Evolutionary conservation across 2,797 vertebrate species (phyloP).

Genomic region (Chloroceryle inda): DNA sequence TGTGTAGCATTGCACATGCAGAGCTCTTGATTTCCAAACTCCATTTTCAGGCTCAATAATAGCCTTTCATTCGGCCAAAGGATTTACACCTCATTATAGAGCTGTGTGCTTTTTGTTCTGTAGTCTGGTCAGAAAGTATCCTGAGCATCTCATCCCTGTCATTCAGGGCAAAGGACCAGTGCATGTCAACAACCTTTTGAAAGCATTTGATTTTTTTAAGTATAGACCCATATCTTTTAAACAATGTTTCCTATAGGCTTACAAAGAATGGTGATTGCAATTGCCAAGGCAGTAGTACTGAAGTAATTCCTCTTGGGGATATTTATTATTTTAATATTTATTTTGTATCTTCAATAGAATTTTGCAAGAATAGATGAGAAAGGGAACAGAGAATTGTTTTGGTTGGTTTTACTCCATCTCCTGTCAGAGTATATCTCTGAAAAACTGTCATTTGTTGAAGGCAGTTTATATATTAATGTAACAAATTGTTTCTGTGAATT

Average conservation of each 20-base stretch:
- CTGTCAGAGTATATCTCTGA: background rate
- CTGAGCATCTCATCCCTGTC: background rate
- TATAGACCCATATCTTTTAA: background rate
- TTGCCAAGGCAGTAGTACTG: background rate
- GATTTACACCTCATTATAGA: slow-evolving; percentile 13
- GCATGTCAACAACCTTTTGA: background rate
- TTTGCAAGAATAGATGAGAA: background rate
- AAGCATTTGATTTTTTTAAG: slow-evolving; percentile 14
- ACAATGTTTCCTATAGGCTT: background rate
- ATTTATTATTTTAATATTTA: background rate
- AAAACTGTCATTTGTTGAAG: background rate
- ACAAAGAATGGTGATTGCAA: background rate
- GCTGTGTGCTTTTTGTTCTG: slow-evolving; percentile 2
- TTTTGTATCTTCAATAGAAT: background rate
- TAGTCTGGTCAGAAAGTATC: background rate
- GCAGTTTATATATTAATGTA: background rate
- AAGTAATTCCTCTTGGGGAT: background rate
- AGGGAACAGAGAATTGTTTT: background rate
- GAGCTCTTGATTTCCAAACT: slow-evolving; percentile 23
- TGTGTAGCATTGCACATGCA: background rate
- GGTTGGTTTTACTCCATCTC: background rate
- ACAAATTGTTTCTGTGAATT: background rate
- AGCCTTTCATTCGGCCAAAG: slow-evolving; percentile 25
- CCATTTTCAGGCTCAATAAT: slow-evolving; percentile 54
- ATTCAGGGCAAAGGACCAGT: background rate